Conservation (phyloP, 2,888 invertebrate genomes). For the Brachypalpus laphriformis region DNA sequence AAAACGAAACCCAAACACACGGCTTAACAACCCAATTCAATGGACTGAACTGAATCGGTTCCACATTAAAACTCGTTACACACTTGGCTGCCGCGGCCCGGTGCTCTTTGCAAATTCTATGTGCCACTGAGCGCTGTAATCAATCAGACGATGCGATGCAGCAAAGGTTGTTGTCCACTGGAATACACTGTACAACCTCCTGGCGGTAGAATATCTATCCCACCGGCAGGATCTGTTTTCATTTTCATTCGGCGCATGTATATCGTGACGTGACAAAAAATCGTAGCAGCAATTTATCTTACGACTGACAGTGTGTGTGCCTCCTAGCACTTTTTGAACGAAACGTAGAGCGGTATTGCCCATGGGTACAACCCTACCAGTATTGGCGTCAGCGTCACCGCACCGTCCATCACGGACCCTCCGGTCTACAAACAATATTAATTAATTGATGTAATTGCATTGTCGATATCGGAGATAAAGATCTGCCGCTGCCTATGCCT, state of each 20-base stretch:
- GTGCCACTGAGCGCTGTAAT: slow-evolving; percentile 67
- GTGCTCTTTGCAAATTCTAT: slow-evolving; percentile 59
- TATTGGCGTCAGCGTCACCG: slow-evolving; percentile 40
- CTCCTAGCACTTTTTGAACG: slow-evolving; percentile 49
- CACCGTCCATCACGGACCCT: slow-evolving; percentile 55
- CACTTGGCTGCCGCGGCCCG: neutral
- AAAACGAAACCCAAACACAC: slow-evolving; percentile 39
- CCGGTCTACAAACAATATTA: slow-evolving; percentile 79
- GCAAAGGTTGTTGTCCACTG: slow-evolving; percentile 26
- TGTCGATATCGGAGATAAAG: slow-evolving; percentile 81
- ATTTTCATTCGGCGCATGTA: slow-evolving; percentile 66
- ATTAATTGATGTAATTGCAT: slow-evolving; percentile 83
- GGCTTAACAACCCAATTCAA: slow-evolving; percentile 59
- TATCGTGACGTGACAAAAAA: slow-evolving; percentile 74
- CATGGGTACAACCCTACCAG: slow-evolving; percentile 50
- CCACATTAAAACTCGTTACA: slow-evolving; percentile 57
- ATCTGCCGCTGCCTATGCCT: slow-evolving; percentile 75
- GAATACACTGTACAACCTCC: slow-evolving; percentile 10
- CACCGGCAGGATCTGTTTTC: slow-evolving; percentile 54
- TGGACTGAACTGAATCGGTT: slow-evolving; percentile 63
- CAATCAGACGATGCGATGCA: slow-evolving; percentile 65
- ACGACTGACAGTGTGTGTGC: slow-evolving; percentile 64
- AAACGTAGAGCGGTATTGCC: slow-evolving; percentile 58
- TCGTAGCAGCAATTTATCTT: slow-evolving; percentile 72
- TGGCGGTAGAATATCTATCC: slow-evolving; percentile 32